Conservation (phyloP, 1,140 invertebrate genomes). For the Delia radicum region DNA sequence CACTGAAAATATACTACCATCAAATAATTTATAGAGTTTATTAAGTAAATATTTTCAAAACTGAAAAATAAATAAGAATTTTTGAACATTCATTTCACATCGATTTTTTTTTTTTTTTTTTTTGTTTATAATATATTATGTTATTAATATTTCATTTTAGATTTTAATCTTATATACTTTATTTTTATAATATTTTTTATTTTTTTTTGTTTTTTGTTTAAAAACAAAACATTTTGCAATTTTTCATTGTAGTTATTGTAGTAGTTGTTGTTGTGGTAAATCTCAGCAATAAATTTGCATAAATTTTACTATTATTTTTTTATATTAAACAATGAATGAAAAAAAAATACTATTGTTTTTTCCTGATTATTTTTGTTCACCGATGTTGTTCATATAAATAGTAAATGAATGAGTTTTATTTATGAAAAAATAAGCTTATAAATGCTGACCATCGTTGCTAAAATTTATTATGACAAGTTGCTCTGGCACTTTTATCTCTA, state of each 20-base stretch:
- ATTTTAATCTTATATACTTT: conserved; percentile 12
- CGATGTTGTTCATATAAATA: neutral
- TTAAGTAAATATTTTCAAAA: neutral
- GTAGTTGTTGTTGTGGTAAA: conserved; percentile 14
- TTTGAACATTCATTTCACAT: neutral
- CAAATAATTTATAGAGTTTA: neutral
- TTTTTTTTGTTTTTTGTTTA: neutral
- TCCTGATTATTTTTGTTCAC: no score
- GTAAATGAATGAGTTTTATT: neutral
- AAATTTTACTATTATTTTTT: conserved; percentile 14
- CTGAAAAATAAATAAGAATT: neutral
- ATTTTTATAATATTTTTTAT: no score
- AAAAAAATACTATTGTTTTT: neutral
- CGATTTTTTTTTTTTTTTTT: neutral
- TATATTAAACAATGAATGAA: neutral
- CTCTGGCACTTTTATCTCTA: conserved; percentile 53
- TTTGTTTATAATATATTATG: neutral
- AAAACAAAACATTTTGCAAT: neutral
- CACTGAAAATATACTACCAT: neutral
- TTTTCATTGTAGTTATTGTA: conserved; percentile 9
- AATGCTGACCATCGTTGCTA: conserved; percentile 23
- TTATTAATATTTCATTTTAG: conserved; percentile 10
- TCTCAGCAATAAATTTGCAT: conserved; percentile 12
- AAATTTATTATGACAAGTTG: conserved; percentile 55
- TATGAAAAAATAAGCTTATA: conserved; percentile 18